phyloP scores from a whole-genome alignment of 1,140 invertebrate species.

The Drosophila nigrodunni region DNA sequence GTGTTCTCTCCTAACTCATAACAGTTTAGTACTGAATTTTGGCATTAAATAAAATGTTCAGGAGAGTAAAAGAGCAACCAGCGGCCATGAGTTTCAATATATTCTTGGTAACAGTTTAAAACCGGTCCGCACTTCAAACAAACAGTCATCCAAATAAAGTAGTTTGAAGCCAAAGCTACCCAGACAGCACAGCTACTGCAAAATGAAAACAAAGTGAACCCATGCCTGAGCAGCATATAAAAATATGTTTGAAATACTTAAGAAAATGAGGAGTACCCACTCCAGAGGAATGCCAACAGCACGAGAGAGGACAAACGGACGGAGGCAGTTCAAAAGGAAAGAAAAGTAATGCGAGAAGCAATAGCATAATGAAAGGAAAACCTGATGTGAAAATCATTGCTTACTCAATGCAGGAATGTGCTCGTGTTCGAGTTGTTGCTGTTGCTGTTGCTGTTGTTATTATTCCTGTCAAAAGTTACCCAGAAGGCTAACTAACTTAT shows the following conservation, averaged over 20 bases:
- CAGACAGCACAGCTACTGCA: background rate
- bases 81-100: background rate
- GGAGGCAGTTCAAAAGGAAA: conserved; percentile 12
- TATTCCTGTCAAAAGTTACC: conserved; percentile 15
- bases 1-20: conserved; percentile 8
- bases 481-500: conserved; percentile 38
- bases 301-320: background rate
- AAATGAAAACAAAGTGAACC: conserved; percentile 48
- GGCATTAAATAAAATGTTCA: background rate
- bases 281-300: conserved; percentile 22
- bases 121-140: conserved; percentile 62
- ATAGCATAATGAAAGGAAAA: conserved; percentile 34
- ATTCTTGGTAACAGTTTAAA: conserved; percentile 30
- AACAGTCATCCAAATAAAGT: conserved; percentile 70
- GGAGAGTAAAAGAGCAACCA: background rate
- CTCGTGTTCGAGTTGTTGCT: conserved; percentile 8
- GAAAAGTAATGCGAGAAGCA: conserved; percentile 17
- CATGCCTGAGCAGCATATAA: conserved; percentile 64
- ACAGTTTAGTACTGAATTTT: conserved; percentile 28
- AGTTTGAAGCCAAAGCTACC: conserved; percentile 56
- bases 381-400: conserved; percentile 57
- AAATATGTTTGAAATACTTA: conserved; percentile 75
- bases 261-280: conserved; percentile 58
- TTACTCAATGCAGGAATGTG: conserved; percentile 37
- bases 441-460: too few relatives aligned